Evolutionary conservation across 1,140 invertebrate genomes (phyloP).

Genomic region (Sarcophaga bullata): DNA sequence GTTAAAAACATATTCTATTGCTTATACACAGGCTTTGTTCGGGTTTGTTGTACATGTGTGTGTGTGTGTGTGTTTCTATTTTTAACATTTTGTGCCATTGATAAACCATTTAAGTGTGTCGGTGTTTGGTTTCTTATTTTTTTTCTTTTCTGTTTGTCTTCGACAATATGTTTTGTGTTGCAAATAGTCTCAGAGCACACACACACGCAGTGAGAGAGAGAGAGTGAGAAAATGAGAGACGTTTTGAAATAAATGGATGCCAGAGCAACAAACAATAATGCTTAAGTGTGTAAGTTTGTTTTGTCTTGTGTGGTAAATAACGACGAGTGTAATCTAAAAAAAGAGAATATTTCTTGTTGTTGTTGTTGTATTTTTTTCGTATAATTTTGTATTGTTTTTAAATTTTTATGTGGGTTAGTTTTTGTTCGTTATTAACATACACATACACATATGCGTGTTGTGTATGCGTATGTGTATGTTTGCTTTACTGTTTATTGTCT

Average conservation of each 20-base stretch:
- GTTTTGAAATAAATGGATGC: background rate
- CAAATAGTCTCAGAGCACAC: too few species aligned
- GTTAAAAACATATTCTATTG: too few species aligned
- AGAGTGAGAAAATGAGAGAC: background rate
- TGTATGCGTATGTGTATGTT: background rate
- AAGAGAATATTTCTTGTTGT: background rate
- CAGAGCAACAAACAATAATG: background rate
- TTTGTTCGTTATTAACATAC: background rate
- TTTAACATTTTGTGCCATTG: background rate
- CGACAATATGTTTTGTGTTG: background rate
- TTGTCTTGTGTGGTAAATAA: background rate
- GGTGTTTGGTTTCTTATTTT: background rate
- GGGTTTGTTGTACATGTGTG: too few species aligned
- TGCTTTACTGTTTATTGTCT: background rate
- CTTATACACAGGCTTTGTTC: too few species aligned
- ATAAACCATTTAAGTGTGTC: constrained; percentile 20
- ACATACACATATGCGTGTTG: too few species aligned
- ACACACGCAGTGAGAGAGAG: too few species aligned
- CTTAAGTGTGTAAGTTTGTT: background rate
- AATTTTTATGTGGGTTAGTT: background rate
- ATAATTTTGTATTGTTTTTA: background rate
- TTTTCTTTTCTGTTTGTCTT: background rate
- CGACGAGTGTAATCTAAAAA: too few species aligned
- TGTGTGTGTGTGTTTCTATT: too few species aligned
- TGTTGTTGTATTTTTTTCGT: too few species aligned